Conservation (phyloP, 2,113 vertebrate genomes). For the Numida meleagris region DNA sequence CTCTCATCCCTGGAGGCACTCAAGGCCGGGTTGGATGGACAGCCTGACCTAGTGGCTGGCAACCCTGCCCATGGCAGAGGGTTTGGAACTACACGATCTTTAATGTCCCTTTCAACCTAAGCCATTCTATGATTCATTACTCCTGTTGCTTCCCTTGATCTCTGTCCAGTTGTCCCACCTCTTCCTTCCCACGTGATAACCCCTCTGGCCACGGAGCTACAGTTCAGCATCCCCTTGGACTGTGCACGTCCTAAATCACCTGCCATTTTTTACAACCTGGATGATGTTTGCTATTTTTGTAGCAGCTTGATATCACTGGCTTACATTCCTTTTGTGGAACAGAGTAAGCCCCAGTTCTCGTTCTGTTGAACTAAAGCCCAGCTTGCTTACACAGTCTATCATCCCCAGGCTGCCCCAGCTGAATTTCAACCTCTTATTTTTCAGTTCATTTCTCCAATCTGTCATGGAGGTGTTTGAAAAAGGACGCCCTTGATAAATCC, state of each 20-base stretch:
- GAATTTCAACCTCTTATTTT: neutral
- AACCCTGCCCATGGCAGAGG: too few relatives aligned
- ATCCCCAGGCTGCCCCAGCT: neutral
- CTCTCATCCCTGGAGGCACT: neutral
- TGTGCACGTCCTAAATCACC: neutral
- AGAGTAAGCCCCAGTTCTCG: neutral
- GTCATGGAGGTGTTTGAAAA: neutral
- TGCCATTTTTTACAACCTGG: neutral
- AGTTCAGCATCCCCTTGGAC: neutral
- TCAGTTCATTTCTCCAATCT: neutral
- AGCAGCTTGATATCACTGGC: neutral
- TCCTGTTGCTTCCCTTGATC: neutral
- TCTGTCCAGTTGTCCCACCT: neutral
- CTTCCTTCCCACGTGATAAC: neutral
- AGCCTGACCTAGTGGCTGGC: too few relatives aligned
- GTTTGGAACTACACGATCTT: too few relatives aligned
- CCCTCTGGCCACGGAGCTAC: neutral
- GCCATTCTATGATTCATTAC: too few relatives aligned
- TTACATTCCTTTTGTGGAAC: neutral
- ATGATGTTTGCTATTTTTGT: neutral
- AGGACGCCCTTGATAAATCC: neutral
- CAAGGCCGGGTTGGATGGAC: too few relatives aligned
- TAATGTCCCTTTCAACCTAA: too few relatives aligned
- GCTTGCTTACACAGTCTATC: neutral
- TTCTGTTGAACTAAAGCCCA: neutral